Percentiles rank a stretch among this genome's conserved stretches.
Evolutionary conservation across 2,888 invertebrate species (phyloP).

Genomic region (Panopea generosa): DNA sequence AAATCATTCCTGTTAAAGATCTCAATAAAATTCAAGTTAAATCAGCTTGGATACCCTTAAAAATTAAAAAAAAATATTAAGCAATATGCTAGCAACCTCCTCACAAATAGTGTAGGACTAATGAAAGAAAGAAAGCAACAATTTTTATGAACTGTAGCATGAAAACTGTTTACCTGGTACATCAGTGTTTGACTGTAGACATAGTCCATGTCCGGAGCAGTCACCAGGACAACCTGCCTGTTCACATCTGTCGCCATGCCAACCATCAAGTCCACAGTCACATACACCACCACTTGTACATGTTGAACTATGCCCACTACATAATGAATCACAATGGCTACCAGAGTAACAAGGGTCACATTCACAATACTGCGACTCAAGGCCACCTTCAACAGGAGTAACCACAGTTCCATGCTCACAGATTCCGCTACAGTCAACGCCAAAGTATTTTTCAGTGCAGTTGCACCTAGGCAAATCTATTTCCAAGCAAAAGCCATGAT

Average conservation of each 20-base stretch:
- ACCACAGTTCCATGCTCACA: conserved; percentile 60
- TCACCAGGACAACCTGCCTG: conserved; percentile 76
- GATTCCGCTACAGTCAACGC: conserved; percentile 40
- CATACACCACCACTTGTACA: conserved; percentile 63
- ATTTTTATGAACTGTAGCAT: too few relatives aligned
- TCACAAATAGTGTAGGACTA: too few relatives aligned
- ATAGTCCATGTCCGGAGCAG: conserved; percentile 71
- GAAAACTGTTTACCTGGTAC: too few relatives aligned
- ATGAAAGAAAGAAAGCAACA: too few relatives aligned
- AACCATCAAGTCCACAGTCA: conserved; percentile 72
- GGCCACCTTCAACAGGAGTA: conserved; percentile 17
- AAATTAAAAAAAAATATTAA: too few relatives aligned
- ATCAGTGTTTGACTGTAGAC: too few relatives aligned
- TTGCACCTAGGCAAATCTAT: conserved; percentile 47
- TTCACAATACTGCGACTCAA: conserved; percentile 54
- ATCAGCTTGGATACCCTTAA: too few relatives aligned
- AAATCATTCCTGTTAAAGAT: too few relatives aligned
- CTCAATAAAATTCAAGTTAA: too few relatives aligned
- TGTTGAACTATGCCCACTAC: conserved; percentile 52
- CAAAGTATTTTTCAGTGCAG: conserved; percentile 54
- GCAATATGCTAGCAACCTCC: too few relatives aligned
- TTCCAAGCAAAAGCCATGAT: conserved; percentile 63
- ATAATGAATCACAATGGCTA: conserved; percentile 47
- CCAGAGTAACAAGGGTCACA: conserved; percentile 70
- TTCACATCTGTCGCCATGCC: conserved; percentile 72